Conservation (phyloP, 2,888 invertebrate species). For the Laothoe populi region DNA sequence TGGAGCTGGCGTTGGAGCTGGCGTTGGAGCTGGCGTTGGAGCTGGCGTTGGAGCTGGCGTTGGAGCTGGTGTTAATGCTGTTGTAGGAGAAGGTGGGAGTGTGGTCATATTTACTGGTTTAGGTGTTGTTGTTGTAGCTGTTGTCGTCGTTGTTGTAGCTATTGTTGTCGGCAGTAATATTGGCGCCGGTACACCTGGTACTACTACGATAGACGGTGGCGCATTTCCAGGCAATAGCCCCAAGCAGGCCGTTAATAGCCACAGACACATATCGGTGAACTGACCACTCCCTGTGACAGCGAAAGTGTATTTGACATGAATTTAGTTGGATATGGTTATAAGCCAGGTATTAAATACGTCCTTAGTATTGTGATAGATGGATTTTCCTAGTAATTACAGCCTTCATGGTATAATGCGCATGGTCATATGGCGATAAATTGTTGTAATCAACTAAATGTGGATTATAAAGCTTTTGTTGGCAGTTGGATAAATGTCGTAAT, state of each 20-base stretch:
- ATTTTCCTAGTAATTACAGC: slow-evolving; percentile 79
- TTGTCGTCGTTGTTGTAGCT: slow-evolving; percentile 46
- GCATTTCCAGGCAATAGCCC: slow-evolving; percentile 70
- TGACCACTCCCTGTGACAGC: not conserved
- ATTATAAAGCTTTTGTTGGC: slow-evolving; percentile 66
- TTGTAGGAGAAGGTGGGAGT: slow-evolving; percentile 37
- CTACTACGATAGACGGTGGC: slow-evolving; percentile 58
- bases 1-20: slow-evolving; percentile 34
- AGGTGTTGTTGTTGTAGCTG: slow-evolving; percentile 35
- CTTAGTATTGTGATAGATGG: slow-evolving; percentile 68
- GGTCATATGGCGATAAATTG: slow-evolving; percentile 74
- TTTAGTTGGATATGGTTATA: slow-evolving; percentile 33
- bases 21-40: slow-evolving; percentile 41
- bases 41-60: slow-evolving; percentile 56
- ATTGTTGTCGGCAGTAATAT: slow-evolving; percentile 70
- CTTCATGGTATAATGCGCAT: slow-evolving; percentile 79
- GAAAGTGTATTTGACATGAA: slow-evolving; percentile 13
- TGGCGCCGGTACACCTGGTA: slow-evolving; percentile 69
- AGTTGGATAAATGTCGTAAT: slow-evolving; percentile 54
- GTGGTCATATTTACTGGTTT: slow-evolving; percentile 33
- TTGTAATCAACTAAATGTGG: slow-evolving; percentile 76
- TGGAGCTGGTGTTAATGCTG: slow-evolving; percentile 70
- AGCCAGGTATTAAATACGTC: slow-evolving; percentile 71
- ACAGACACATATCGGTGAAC: slow-evolving; percentile 68
- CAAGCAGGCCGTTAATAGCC: slow-evolving; percentile 79